Conservation (phyloP, 2,888 invertebrate genomes). For the Stenodema calcarata region DNA sequence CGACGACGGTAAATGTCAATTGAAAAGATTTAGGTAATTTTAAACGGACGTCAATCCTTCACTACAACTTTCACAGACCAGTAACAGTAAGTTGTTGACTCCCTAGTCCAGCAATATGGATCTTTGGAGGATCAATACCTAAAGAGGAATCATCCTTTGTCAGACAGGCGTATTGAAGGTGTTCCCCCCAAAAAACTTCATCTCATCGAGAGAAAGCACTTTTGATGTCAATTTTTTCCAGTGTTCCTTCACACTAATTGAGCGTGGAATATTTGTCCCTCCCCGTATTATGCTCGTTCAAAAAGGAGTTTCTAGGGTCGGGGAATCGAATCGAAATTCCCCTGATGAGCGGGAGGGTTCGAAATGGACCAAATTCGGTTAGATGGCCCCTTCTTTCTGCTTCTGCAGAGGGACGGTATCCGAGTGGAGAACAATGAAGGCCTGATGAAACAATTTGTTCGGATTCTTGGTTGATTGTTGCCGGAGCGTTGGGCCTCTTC, state of each 20-base stretch:
- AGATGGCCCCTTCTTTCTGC: not conserved
- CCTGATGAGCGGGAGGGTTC: conserved; percentile 23
- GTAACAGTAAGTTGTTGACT: no score
- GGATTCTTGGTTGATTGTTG: not conserved
- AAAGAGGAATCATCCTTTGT: no score
- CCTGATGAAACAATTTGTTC: conserved; percentile 42
- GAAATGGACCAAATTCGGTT: conserved; percentile 6
- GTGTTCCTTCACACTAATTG: not conserved
- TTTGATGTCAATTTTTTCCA: not conserved
- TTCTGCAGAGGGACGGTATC: not conserved
- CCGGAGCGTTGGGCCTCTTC: not conserved
- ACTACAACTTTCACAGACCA: no score
- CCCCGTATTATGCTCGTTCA: not conserved
- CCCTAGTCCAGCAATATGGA: no score
- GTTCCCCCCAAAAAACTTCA: no score
- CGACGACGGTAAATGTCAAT: no score
- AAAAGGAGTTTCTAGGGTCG: not conserved
- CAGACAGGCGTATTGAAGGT: no score
- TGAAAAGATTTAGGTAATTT: no score
- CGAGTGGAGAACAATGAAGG: conserved; percentile 5
- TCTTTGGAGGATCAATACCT: no score
- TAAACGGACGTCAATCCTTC: no score
- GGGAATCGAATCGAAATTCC: conserved; percentile 23
- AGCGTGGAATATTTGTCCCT: conserved; percentile 35
- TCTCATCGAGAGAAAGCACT: no score